phyloP scores from a whole-genome alignment of 2,797 vertebrate species.

The Acipenser transmontanus region DNA sequence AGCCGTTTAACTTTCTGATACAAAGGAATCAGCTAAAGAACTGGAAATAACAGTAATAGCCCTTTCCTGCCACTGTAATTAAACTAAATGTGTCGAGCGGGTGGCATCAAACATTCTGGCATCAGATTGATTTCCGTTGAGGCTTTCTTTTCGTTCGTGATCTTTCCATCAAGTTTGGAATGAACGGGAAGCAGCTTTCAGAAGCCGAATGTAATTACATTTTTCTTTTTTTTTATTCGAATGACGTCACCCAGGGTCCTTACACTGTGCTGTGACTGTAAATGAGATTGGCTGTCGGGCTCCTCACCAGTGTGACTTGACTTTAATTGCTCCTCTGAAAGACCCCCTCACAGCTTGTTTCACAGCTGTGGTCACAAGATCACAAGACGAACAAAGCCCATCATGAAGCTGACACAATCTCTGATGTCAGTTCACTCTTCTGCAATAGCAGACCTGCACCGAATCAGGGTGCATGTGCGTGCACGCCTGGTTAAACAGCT shows the following conservation, averaged over 20 bases:
- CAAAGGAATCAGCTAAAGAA: no score
- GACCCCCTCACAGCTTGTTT: constrained; percentile 9
- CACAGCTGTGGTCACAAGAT: neutral
- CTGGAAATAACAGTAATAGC: constrained; percentile 24
- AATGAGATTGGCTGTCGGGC: constrained; percentile 9
- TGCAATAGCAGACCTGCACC: no score
- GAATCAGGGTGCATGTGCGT: no score
- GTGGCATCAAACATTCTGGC: constrained; percentile 15
- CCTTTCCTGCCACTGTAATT: constrained; percentile 21
- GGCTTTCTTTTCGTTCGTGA: neutral
- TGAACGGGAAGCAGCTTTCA: constrained; percentile 8
- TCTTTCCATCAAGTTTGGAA: neutral
- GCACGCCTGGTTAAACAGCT: no score
- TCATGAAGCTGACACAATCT: neutral
- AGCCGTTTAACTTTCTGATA: no score
- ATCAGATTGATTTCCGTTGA: constrained; percentile 11
- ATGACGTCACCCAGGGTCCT: constrained; percentile 21
- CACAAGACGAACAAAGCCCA: no score
- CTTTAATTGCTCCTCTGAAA: constrained; percentile 18
- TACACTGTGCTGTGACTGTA: constrained; percentile 11
- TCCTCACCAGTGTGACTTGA: constrained; percentile 6
- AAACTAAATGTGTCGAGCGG: constrained; percentile 24
- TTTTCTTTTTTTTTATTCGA: constrained; percentile 21
- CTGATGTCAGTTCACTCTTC: neutral
- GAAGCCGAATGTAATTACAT: constrained; percentile 23